These are phyloP conservation scores for Periophthalmus magnuspinnatus DNA, from an alignment of 2,797 vertebrate genomes.

Conservation along the genomic window DNA sequence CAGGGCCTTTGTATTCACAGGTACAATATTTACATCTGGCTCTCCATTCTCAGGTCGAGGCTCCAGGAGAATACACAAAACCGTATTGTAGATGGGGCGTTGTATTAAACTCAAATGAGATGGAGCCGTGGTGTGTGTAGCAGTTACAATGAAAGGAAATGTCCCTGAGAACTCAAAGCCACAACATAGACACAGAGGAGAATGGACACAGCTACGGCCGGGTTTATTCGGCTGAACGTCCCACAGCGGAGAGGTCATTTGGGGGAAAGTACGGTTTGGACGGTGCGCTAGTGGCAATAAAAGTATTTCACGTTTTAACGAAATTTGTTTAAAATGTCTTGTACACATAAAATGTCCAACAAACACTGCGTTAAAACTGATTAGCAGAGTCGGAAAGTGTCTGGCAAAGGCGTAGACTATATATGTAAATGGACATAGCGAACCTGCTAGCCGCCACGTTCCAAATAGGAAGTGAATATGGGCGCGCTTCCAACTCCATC, in stretches of 20 bases:
- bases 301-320: too few relatives aligned
- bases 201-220: not conserved
- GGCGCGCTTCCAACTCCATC: too few relatives aligned
- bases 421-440: too few relatives aligned
- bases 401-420: too few relatives aligned
- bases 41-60: not conserved
- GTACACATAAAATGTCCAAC: too few relatives aligned
- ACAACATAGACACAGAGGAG: constrained; percentile 27
- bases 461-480: too few relatives aligned
- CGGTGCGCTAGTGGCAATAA: not conserved
- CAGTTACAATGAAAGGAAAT: constrained; percentile 18
- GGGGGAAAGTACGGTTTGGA: constrained; percentile 17
- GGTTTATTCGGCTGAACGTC: constrained; percentile 6
- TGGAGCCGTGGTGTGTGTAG: not conserved
- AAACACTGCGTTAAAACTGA: too few relatives aligned
- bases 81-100: not conserved
- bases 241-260: constrained; percentile 26
- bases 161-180: constrained; percentile 12
- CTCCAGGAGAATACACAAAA: not conserved
- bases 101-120: constrained; percentile 1
- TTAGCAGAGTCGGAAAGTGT: too few relatives aligned
- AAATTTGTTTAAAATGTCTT: too few relatives aligned
- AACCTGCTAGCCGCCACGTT: too few relatives aligned
- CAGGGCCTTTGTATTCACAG: not conserved
- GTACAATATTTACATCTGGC: constrained; percentile 4